Base-by-base conservation (phyloP, 2,113 vertebrate genomes). In the Sclerurus mexicanus region DNA sequence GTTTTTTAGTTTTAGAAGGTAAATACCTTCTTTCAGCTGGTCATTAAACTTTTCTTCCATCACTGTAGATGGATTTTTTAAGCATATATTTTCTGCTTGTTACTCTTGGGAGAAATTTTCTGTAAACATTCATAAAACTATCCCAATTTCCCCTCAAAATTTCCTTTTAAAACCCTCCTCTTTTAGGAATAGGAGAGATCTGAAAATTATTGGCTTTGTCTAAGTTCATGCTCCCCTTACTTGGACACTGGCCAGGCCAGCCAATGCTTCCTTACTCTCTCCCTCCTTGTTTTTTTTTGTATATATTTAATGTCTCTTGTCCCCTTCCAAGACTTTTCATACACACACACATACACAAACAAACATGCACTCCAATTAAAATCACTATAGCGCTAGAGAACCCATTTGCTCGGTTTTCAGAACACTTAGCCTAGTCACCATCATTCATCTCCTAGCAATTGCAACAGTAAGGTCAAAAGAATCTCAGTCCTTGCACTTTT, bases 321-420 rank as follows among this genome's bases (percentile, higher is more conserved):
- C 10, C 12, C 14, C 10, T 78, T 71, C 23, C 30, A 74, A 89
- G 59, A 40, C 22, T 19, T 46, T 81, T 64, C 73, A 33, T 23
- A 37, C 4, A 55, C 73, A 33, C 20, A 37, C 4, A 55, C 14
- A 52, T 8, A 25, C 13, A n/a, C 1, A 19, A 4, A 6, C 37
- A 58, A 35, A 30, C 6, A 16, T 30, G 23, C 7, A 12, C 8
- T 62, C 55, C n/a, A 42, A 2, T 50, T 67, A 18, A 27, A 71
- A 53, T 49, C 11, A 21, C 6, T 40, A 2, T 9, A n/a, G 10
- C 0, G 0, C 17, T 37, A 63, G 6, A 42, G 20, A 58, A 63
- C 8, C 7, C 46, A 6, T 58, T 78, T 67, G 3, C 4, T 58
- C 46, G 75, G 5, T 2, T 78, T 85, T 46, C 47, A 87, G 37